Evolutionary conservation across 2,888 invertebrate species (phyloP), one percentile per base, ranked within the genome.

Genomic region (Xylocampa areola): DNA sequence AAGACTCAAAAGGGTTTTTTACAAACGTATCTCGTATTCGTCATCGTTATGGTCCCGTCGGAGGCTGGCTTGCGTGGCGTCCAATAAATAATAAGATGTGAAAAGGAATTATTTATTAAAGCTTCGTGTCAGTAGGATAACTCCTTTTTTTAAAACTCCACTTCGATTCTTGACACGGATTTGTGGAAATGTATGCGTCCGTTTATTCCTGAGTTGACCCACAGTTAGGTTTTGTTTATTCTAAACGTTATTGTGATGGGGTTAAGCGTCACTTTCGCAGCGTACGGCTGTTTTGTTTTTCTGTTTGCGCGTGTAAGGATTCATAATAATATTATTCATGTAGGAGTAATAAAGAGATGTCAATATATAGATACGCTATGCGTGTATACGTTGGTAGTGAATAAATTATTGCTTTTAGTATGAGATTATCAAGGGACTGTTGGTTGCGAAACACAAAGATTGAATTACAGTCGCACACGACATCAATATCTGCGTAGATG

Each of bases 11-110:
- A 88, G 87, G 85, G 83, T 86, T 88, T 87, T 88, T 89, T 88
- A 90, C 88, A 86, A 88, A 89, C 89, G 86, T 88, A 91, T 91
- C 91, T 90, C 84, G 84, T 90, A 93, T 94, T 91, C 93, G 92
- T 94, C 93, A 93, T 93, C 92, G 92, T 92, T 92, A 89, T 73
- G 79, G 71, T 68, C 76, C 73, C 73, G 76, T 78, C 84, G 77
- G 84, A 82, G 81, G 80, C 80, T 77, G 82, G 81, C 76, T 77
- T 62, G 79, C 76, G 64, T 73, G 84, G 81, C 83, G 84, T 77
- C 86, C 82, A 83, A 91, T 92, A 92, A 92, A 92, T 93, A 90
- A 91, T 86, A 86, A 86, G 66, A 86, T 78, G 80, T 81, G 86
- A 84, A 85, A 87, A 85, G 80, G 80, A 81, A 84, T 88, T 88